Conservation (phyloP, 2,797 vertebrate species). For the Sebastes hubbsi region DNA sequence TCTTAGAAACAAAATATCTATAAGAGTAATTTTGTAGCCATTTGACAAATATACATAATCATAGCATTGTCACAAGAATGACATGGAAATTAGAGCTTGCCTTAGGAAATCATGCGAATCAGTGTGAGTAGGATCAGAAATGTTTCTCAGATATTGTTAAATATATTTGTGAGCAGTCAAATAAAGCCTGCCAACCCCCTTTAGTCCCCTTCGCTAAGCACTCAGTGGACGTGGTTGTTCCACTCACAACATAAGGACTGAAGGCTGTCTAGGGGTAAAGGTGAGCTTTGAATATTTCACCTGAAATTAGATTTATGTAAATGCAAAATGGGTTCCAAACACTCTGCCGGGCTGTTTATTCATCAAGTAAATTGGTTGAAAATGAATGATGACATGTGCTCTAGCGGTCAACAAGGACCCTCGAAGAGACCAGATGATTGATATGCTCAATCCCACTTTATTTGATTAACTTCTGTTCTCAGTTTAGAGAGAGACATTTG, state of each 20-base stretch:
- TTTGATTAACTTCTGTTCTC: constrained; percentile 73
- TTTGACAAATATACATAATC: neutral
- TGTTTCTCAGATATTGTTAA: constrained; percentile 4
- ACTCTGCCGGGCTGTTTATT: constrained; percentile 68
- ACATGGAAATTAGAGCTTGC: neutral
- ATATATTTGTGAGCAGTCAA: constrained; percentile 29
- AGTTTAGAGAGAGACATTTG: constrained; percentile 33
- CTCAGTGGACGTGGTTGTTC: constrained; percentile 9
- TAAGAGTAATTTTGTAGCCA: neutral
- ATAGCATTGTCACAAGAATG: neutral
- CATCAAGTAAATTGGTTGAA: constrained; percentile 74
- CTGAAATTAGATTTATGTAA: constrained; percentile 78
- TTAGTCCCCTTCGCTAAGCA: neutral
- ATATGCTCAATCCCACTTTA: constrained; percentile 70
- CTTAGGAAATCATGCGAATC: neutral
- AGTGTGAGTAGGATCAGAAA: constrained; percentile 1
- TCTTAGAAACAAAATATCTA: neutral
- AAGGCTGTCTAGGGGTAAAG: constrained; percentile 53
- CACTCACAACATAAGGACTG: constrained; percentile 45
- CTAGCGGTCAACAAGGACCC: constrained; percentile 43
- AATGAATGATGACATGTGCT: constrained; percentile 71
- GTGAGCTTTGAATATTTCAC: constrained; percentile 73
- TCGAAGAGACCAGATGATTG: constrained; percentile 69
- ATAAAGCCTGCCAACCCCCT: constrained; percentile 25
- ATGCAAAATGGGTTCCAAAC: constrained; percentile 69